Evolutionary conservation across 1,140 invertebrate species (phyloP).

Genomic region (Lepidurus couesii): DNA sequence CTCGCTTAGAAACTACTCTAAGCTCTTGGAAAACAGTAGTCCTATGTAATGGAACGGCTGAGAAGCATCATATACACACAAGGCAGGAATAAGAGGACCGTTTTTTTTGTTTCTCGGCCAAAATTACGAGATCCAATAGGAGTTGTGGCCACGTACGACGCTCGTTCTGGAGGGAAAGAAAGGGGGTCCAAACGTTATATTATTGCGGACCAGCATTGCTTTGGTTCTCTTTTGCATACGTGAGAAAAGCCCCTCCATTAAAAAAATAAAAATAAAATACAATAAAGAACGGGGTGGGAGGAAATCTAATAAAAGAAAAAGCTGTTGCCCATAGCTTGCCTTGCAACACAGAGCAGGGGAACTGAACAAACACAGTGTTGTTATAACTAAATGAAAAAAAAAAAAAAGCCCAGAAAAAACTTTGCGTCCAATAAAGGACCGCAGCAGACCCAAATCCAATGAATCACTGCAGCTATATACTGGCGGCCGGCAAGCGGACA

Average conservation of each 20-base stretch:
- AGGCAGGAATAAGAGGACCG: not conserved
- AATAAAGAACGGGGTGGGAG: not conserved
- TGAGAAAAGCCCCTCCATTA: not conserved
- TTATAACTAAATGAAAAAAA: constrained; percentile 15
- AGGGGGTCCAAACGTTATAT: not conserved
- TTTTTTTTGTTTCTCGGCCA: not conserved
- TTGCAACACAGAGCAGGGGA: not conserved
- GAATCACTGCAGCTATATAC: constrained; percentile 22
- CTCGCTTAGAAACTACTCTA: not conserved
- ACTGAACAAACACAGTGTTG: not conserved
- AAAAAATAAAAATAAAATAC: not conserved
- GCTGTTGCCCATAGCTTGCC: not conserved
- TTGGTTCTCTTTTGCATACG: not conserved
- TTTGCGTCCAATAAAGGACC: not conserved
- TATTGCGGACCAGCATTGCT: not conserved
- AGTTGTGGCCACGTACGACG: not conserved
- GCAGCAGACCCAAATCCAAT: constrained; percentile 18
- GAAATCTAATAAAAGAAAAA: not conserved
- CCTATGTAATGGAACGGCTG: not conserved
- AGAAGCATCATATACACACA: not conserved
- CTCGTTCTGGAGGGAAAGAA: not conserved
- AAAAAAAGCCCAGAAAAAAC: constrained; percentile 1
- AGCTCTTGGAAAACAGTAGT: not conserved
- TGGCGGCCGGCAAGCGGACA: constrained; percentile 16
- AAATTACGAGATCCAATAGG: constrained; percentile 19